Conservation (phyloP, 1,140 invertebrate genomes). For the Drosophila kanapiae region DNA sequence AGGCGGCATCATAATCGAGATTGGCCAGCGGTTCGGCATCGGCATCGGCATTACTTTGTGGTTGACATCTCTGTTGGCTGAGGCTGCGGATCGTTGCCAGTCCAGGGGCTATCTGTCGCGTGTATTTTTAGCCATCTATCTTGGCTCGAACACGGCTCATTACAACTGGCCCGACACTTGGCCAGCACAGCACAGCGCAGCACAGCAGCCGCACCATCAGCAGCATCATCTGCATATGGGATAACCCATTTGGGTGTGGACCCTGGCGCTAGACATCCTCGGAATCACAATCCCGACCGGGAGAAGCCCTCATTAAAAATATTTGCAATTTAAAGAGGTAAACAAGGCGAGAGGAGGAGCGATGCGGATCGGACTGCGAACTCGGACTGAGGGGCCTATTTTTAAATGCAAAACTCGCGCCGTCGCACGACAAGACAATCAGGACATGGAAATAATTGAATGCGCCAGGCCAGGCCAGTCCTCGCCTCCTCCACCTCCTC, state of each 20-base stretch:
- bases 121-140: constrained; percentile 66
- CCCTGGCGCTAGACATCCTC: constrained; percentile 53
- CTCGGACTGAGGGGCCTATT: constrained; percentile 52
- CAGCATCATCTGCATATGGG: constrained; percentile 38
- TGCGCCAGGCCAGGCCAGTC: constrained; percentile 53
- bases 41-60: constrained; percentile 29
- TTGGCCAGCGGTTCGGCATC: constrained; percentile 7
- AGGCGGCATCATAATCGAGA: constrained; percentile 41
- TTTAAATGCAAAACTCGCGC: constrained; percentile 78
- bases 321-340: constrained; percentile 71
- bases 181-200: neutral
- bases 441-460: constrained; percentile 82
- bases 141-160: constrained; percentile 63
- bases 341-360: constrained; percentile 12
- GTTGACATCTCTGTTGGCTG: constrained; percentile 47
- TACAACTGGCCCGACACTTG: constrained; percentile 74
- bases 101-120: constrained; percentile 21
- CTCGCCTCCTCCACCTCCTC: neutral
- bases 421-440: constrained; percentile 77
- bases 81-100: neutral
- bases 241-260: constrained; percentile 44
- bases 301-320: constrained; percentile 70
- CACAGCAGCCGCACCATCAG: neutral
- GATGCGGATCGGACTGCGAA: neutral
- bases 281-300: constrained; percentile 1